A percentile compares a stretch with the other conserved stretches of the same genome.
Conservation (phyloP, 2,888 invertebrate genomes). For the Patella pellucida region DNA sequence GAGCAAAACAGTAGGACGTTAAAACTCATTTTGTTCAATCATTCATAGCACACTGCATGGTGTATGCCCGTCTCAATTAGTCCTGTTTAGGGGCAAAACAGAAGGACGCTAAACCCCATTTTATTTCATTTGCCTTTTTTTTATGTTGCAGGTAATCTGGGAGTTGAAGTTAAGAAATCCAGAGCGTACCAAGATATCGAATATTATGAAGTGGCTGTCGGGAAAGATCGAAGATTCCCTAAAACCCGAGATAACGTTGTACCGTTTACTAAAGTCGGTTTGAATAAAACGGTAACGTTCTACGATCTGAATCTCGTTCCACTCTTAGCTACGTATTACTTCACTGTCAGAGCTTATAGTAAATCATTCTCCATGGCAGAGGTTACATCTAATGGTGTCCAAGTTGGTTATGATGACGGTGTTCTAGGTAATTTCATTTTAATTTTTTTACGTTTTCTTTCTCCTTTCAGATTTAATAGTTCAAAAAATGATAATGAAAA, state of each 20-base stretch:
- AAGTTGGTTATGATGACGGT: slow-evolving; percentile 45
- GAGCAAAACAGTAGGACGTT: too few species aligned
- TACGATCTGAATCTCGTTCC: slow-evolving; percentile 41
- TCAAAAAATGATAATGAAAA: too few species aligned
- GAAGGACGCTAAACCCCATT: too few species aligned
- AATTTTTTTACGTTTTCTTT: not conserved
- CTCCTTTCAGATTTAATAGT: too few species aligned
- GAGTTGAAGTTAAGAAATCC: slow-evolving; percentile 27
- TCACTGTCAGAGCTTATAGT: slow-evolving; percentile 51
- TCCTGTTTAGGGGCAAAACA: too few species aligned
- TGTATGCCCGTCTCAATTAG: too few species aligned
- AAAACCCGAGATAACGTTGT: slow-evolving; percentile 47
- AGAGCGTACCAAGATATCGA: slow-evolving; percentile 40
- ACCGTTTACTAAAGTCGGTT: slow-evolving; percentile 48
- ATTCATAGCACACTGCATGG: too few species aligned
- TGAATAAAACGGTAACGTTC: slow-evolving; percentile 46
- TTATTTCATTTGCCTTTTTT: too few species aligned
- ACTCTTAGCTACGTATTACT: slow-evolving; percentile 43
- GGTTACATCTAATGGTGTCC: slow-evolving; percentile 51
- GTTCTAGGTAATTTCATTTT: slow-evolving; percentile 34
- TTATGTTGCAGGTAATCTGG: slow-evolving; percentile 34
- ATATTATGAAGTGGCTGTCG: slow-evolving; percentile 51
- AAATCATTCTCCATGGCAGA: slow-evolving; percentile 37
- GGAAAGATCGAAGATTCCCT: slow-evolving; percentile 50
- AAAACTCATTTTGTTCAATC: too few species aligned